Percentiles rank a stretch among this genome's conserved stretches.
phyloP scores from a whole-genome alignment of 53 echinoderm and acorn worm genomes.

The Hippasteria phrygiana region DNA sequence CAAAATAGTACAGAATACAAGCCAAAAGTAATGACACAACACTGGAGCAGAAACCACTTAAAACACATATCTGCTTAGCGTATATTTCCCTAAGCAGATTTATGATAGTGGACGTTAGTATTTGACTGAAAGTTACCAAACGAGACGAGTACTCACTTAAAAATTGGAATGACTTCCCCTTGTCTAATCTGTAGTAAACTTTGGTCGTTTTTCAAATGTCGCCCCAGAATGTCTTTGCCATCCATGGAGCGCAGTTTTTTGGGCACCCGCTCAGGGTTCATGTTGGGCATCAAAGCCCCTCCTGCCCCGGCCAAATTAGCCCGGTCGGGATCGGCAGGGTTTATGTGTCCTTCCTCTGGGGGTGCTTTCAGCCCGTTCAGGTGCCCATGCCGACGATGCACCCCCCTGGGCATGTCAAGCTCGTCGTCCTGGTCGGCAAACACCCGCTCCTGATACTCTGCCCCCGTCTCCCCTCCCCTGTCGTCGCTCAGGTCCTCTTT shows the following conservation, averaged over 20 bases:
- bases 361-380: constrained; percentile 42
- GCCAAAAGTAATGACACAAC: too few species aligned
- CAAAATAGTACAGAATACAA: too few species aligned
- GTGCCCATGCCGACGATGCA: constrained; percentile 44
- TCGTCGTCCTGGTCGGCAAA: constrained; percentile 40
- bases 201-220: constrained; percentile 52
- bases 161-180: constrained; percentile 27
- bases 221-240: constrained; percentile 58
- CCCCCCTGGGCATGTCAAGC: neutral
- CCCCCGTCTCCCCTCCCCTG: constrained; percentile 53
- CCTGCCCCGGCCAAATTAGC: neutral
- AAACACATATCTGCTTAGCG: too few species aligned
- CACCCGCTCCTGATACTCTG: constrained; percentile 52
- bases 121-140: too few species aligned
- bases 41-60: too few species aligned
- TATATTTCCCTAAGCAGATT: too few species aligned
- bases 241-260: constrained; percentile 50
- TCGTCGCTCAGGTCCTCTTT: constrained; percentile 32
- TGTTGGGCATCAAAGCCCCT: neutral
- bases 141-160: constrained; percentile 63
- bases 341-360: constrained; percentile 29
- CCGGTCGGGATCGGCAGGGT: neutral
- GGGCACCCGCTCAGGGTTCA: neutral
- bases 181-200: constrained; percentile 20
- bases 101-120: too few species aligned